Evolutionary conservation across 2,888 invertebrate species (phyloP), one percentile per base, ranked within the genome.

Genomic region (Patella caerulea): DNA sequence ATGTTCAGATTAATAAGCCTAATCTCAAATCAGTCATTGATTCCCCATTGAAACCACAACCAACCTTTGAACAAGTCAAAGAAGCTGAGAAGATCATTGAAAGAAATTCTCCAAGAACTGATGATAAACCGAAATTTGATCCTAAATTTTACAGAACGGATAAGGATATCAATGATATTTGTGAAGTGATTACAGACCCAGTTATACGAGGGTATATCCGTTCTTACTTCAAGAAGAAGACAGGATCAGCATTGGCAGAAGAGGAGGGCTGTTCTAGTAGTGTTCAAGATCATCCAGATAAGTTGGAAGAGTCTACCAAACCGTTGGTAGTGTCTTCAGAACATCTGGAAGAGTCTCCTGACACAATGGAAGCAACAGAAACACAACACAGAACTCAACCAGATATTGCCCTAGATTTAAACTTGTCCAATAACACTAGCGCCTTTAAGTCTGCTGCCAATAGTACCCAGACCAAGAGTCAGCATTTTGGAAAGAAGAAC

Each of bases 131-230:
- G 75, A 52, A 81, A 81, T 45, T 70, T 79, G 53, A 55, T 59
- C 14, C 79, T 77, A n/a, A 73, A 45, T 53, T 71, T 19, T 53
- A 69, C 19, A 82, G 83, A 71, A 82, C 84, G 24, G 83, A 85
- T 52, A 79, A 84, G 70, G 87, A 87, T 72, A 85, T 86, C 53
- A 83, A 81, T 77, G 86, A 86, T 52, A 84, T 87, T 24, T 86
- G 85, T 81, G 85, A 84, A 52, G 81, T 82, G 24, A 85, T 87
- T 19, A 79, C 78, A 73, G 88, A 88, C 74, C 88, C 88, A 55
- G 79, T 88, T 11, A 78, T 88, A 7, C 84, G 85, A 74, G 86
- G 86, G 14, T 88, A 86, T 77, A 82, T 87, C 14, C 86, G 84
- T 70, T 86, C 85, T 45, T 86, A 86, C 75, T 83, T 86, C 74